A percentile compares a stretch with the other conserved stretches of the same genome.
Evolutionary conservation across 2,113 vertebrate species (phyloP).

Genomic region (Siphamia tubifer): DNA sequence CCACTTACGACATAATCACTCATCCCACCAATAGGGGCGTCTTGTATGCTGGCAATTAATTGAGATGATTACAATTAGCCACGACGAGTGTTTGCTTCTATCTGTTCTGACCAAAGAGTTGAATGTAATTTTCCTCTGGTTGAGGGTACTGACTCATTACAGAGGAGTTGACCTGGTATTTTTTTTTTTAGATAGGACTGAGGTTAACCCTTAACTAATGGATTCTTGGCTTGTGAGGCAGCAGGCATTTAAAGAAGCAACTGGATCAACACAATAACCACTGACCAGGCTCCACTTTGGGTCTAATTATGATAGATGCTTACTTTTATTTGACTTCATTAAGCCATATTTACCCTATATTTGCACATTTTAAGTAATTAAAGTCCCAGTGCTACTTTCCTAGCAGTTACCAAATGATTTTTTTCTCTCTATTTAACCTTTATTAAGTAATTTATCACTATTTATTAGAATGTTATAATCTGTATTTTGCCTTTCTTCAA

Average conservation of each 20-base stretch:
- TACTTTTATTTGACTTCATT: neutral
- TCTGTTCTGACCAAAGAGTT: slow-evolving; percentile 45
- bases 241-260: slow-evolving; percentile 3
- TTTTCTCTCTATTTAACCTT: no score
- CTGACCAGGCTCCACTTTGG: neutral
- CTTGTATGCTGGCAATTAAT: slow-evolving; percentile 54
- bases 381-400: no score
- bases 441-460: no score
- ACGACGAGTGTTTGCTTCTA: slow-evolving; percentile 40
- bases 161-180: slow-evolving; percentile 5
- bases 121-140: slow-evolving; percentile 35
- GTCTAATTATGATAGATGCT: neutral
- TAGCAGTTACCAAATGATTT: no score
- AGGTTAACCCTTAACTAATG: slow-evolving; percentile 26
- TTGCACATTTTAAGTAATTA: neutral
- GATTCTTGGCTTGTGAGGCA: slow-evolving; percentile 36
- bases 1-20: slow-evolving; percentile 64
- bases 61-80: slow-evolving; percentile 63
- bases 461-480: no score
- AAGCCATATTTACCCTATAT: neutral
- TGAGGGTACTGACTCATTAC: slow-evolving; percentile 34
- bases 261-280: no score
- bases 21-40: slow-evolving; percentile 56
- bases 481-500: no score
- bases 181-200: slow-evolving; percentile 40